Evolutionary conservation across 64 coral and sea anemone genomes (phyloP).

Genomic region (Montipora cactus): DNA sequence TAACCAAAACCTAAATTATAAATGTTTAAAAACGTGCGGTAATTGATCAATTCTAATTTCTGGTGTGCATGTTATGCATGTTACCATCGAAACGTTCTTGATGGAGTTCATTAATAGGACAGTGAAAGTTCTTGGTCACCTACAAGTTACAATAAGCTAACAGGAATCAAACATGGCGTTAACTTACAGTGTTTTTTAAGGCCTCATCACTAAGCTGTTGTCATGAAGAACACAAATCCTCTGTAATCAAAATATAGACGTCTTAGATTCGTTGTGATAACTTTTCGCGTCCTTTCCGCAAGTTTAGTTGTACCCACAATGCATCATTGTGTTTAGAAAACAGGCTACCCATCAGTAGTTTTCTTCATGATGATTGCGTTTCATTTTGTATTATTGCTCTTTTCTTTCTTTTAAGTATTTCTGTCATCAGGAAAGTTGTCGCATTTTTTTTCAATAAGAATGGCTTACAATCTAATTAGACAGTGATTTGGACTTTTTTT

Average conservation of each 20-base stretch:
- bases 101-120: not conserved
- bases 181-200: not conserved
- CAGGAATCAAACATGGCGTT: not conserved
- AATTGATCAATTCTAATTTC: not conserved
- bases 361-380: too few species aligned
- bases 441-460: too few species aligned
- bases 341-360: not conserved
- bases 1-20: not conserved
- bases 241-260: not conserved
- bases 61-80: not conserved
- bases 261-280: slow-evolving; percentile 22
- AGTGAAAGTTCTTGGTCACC: not conserved
- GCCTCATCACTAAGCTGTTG: not conserved
- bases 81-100: slow-evolving; percentile 48
- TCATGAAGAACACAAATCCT: not conserved
- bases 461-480: too few species aligned
- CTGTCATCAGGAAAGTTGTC: too few species aligned
- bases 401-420: too few species aligned
- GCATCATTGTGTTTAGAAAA: not conserved
- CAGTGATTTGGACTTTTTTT: too few species aligned
- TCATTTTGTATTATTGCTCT: not conserved
- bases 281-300: slow-evolving; percentile 22
- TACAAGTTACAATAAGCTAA: not conserved
- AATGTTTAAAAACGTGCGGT: not conserved
- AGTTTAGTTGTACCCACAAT: not conserved